A percentile compares a stretch with the other conserved stretches of the same genome.
These are phyloP conservation scores for Synergus itoensis DNA, from an alignment of 2,888 invertebrate species.

Conservation along the genomic window DNA sequence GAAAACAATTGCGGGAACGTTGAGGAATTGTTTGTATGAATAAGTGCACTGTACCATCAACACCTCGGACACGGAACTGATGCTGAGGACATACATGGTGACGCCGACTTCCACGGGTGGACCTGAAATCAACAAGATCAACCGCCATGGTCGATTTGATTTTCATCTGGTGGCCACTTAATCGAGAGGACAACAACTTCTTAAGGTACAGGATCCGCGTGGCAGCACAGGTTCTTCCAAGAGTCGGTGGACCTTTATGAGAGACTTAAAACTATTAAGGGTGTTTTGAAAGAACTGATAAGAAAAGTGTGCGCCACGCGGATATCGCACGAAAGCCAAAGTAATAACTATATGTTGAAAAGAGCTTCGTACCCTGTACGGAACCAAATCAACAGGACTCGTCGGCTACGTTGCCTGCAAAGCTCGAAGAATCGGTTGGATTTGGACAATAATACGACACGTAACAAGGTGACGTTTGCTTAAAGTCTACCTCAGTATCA, in stretches of 20 bases:
- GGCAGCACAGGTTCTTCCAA: slow-evolving; percentile 41
- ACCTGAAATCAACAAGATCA: slow-evolving; percentile 86
- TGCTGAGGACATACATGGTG: slow-evolving; percentile 98
- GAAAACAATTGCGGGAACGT: slow-evolving; percentile 58
- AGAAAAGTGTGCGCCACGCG: slow-evolving; percentile 18
- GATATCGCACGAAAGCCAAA: slow-evolving; percentile 50
- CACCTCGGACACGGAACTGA: slow-evolving; percentile 99
- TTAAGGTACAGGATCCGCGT: slow-evolving; percentile 43
- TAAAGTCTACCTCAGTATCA: slow-evolving; percentile 47
- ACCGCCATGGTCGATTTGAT: slow-evolving; percentile 71
- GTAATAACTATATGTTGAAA: slow-evolving; percentile 62
- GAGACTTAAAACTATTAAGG: not conserved
- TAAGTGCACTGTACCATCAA: slow-evolving; percentile 89
- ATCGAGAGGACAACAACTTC: slow-evolving; percentile 33
- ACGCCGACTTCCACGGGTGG: slow-evolving; percentile 98
- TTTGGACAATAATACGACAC: slow-evolving; percentile 50
- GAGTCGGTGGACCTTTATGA: slow-evolving; percentile 37
- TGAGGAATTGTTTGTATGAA: slow-evolving; percentile 55
- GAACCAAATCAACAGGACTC: slow-evolving; percentile 78
- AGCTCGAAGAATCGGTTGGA: slow-evolving; percentile 49
- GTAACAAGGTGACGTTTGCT: slow-evolving; percentile 55
- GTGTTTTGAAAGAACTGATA: slow-evolving; percentile 11
- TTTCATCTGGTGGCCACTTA: slow-evolving; percentile 56
- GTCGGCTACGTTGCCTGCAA: slow-evolving; percentile 63
- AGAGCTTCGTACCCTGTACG: slow-evolving; percentile 76